Conservation (phyloP, 1,140 invertebrate genomes). For the Prorops nasuta region DNA sequence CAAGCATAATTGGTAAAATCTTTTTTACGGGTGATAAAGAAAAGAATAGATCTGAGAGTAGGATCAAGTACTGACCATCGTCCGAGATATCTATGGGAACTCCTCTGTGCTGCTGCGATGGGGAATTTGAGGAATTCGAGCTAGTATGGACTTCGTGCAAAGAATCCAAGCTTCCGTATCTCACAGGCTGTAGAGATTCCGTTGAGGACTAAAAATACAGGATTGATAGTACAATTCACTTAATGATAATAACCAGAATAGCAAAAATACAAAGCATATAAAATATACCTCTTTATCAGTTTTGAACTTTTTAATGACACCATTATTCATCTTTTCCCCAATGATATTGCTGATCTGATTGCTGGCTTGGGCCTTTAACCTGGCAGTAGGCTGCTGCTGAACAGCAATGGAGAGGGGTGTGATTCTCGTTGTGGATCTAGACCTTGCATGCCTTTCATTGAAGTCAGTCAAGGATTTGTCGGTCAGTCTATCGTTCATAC, state of each 20-base stretch:
- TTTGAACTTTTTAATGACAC: conserved; percentile 54
- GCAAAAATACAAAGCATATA: conserved; percentile 3
- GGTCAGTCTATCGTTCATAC: conserved; percentile 31
- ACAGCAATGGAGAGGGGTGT: conserved; percentile 35
- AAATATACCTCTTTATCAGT: conserved; percentile 50
- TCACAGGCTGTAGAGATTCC: conserved; percentile 32
- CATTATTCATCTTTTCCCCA: conserved; percentile 38
- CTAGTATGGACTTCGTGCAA: conserved; percentile 58
- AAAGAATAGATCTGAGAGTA: not conserved
- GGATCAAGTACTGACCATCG: conserved; percentile 55
- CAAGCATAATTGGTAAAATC: not conserved
- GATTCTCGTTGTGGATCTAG: conserved; percentile 27
- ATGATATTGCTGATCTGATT: conserved; percentile 31
- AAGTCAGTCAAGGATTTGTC: conserved; percentile 20
- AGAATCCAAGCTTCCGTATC: conserved; percentile 65
- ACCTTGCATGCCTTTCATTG: conserved; percentile 19
- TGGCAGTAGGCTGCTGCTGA: conserved; percentile 35
- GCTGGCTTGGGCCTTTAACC: conserved; percentile 27
- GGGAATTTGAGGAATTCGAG: conserved; percentile 42
- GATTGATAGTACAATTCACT: not conserved
- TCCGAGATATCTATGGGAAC: conserved; percentile 54
- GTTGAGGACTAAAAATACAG: conserved; percentile 22
- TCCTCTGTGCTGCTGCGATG: conserved; percentile 40
- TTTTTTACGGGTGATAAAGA: not conserved
- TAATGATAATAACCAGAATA: not conserved